Evolutionary conservation across 2,797 vertebrate genomes (phyloP).

Genomic region (Pitangus sulphuratus): DNA sequence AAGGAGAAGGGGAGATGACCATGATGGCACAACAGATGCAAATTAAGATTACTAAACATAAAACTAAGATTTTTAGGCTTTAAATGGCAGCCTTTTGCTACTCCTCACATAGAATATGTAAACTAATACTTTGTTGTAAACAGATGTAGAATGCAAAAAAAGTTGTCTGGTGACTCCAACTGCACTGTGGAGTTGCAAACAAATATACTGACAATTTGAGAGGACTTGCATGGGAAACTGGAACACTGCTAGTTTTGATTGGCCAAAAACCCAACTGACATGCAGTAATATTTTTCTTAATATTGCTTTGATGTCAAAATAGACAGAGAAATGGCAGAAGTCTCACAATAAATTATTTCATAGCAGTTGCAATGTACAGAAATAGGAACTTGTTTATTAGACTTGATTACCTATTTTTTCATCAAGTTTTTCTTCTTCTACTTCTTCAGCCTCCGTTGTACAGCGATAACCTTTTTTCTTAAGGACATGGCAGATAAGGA

Average conservation of each 20-base stretch:
- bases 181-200: not conserved
- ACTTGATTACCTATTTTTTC: constrained; percentile 79
- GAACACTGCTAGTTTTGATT: not conserved
- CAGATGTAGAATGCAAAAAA: not conserved
- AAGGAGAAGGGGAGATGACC: not conserved
- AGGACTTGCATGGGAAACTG: not conserved
- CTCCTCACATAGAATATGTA: not conserved
- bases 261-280: not conserved
- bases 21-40: not conserved
- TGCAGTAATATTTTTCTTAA: not conserved
- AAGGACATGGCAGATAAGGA: constrained; percentile 93
- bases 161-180: not conserved
- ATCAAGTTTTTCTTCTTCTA: constrained; percentile 74
- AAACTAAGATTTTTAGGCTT: not conserved
- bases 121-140: not conserved
- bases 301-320: not conserved
- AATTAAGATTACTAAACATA: not conserved
- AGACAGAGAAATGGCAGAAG: not conserved
- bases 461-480: constrained; percentile 96
- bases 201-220: not conserved
- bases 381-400: not conserved
- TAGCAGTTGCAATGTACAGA: not conserved
- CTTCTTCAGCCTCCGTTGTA: constrained; percentile 87
- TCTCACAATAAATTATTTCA: not conserved
- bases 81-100: not conserved